Base-by-base conservation (phyloP, 1,140 invertebrate species). In the Macrobrachium nipponense region DNA sequence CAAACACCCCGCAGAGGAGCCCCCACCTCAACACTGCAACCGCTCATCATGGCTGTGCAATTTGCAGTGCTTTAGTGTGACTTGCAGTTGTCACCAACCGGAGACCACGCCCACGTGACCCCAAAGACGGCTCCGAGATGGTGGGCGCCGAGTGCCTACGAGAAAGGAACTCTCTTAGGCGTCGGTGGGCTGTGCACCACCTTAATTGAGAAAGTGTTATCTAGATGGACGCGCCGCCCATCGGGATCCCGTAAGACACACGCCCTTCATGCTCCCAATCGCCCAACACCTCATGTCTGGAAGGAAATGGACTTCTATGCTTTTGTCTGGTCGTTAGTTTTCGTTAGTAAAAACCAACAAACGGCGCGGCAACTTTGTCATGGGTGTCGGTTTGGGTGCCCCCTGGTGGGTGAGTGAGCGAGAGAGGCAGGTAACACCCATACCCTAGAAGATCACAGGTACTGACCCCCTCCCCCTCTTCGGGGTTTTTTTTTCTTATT, bases 271-370 rank as follows among this genome's bases (percentile, higher is more conserved):
- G 80, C 86, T 78, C 80, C 23, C 80, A 82, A 73, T 62, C 70
- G 80, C 44, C 73, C 58, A 58, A 76, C 86, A 81, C 80, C 73
- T 82, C 80, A 44, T 79, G 86, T 82, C 86, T 77, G 80, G 23
- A 82, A 64, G 80, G 75, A 83, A 82, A 82, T 87, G 86, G 80
- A 87, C 86, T 87, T 82, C 86, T 64, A 82, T 82, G 80, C 86
- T 87, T 87, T 87, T 87, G 86, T 87, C 75, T 79, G 62, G 62
- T 87, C 86, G 80, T 87, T 87, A 87, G 80, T 83, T 87, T 87
- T 87, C 86, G 80, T 87, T 87, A 79, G 86, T 87, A 87, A 87
- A 87, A 87, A 87, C 86, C 86, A 87, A 87, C 86, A 87, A 87
- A 87, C 86, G 86, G 75, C 36, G 80, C 86, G 80, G 80, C 77